Base-by-base conservation (phyloP, 2,888 invertebrate genomes). In the Drosophila aldrichi region DNA sequence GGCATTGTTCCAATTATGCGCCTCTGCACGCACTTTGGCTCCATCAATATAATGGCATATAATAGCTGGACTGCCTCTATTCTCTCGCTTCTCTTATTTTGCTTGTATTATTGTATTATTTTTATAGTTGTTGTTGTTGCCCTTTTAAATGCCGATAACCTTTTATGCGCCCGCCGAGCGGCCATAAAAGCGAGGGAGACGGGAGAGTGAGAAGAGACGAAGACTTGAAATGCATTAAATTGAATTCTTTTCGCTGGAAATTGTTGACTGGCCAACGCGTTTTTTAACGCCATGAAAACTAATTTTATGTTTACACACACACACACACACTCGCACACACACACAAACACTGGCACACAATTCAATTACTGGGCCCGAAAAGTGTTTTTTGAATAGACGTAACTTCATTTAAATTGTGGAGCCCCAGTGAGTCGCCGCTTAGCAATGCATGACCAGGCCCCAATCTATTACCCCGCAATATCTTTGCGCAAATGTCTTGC, bases 221-320 rank as follows among this genome's bases (percentile, higher is more conserved):
- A 61, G 74, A 77, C 82, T 75, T 62, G 63, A 60, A 84, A 81
- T 84, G 88, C 83, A 84, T 84, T 88, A 82, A 84, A 84, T 84
- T 84, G 81, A 88, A 84, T 81, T 83, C 62, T 61, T 63, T 76
- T 70, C 82, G 67, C 69, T 67, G 82, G 82, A 85, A 81, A 80
- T 76, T 75, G 76, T 72, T 72, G 72, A 44, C 73, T 65, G 75
- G 70, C 65, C 78, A 83, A 88, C 77, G 83, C 82, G 77, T 81
- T 84, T 79, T 81, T 88, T 88, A 84, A 89, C 89, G 89, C 89
- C 87, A 87, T 88, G 84, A 87, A 85, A 85, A 87, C 89, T 84
- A 87, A 85, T 88, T 88, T 85, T 84, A 87, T 87, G 82, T 84
- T 84, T 74, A 79, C 87, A 78, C 78, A 66, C 74, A 66, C 70